A percentile compares a stretch with the other conserved stretches of the same genome.
Conservation (phyloP, 2,113 vertebrate species). For the Xenopus borealis region DNA sequence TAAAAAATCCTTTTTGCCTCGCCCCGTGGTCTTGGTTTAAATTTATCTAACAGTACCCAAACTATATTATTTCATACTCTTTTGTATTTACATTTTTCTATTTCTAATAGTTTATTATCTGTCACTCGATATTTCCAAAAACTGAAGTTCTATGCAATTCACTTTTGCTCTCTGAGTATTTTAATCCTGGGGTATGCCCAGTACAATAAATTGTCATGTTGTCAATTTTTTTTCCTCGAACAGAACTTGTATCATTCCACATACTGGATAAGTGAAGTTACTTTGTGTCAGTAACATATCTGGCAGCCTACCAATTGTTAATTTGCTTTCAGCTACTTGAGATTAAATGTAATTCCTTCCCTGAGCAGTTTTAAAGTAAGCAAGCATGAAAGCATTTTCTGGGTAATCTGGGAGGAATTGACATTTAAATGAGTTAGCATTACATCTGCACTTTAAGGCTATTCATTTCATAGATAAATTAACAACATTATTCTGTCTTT, state of each 20-base stretch:
- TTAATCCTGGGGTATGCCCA: slow-evolving; percentile 1
- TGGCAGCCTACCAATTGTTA: slow-evolving; percentile 80
- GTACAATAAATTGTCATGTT: slow-evolving; percentile 44
- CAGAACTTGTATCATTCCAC: slow-evolving; percentile 61
- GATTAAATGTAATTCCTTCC: slow-evolving; percentile 85
- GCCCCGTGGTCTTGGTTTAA: too few relatives aligned
- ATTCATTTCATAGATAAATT: slow-evolving; percentile 72
- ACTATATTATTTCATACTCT: too few relatives aligned
- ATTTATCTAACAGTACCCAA: too few relatives aligned
- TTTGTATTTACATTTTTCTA: too few relatives aligned
- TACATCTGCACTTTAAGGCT: slow-evolving; percentile 67
- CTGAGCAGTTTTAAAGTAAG: slow-evolving; percentile 73
- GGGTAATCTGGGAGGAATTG: slow-evolving; percentile 71
- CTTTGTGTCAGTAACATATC: slow-evolving; percentile 79
- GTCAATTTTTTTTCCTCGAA: slow-evolving; percentile 62
- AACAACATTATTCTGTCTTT: slow-evolving; percentile 64
- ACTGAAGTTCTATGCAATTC: too few relatives aligned
- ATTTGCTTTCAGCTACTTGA: slow-evolving; percentile 84
- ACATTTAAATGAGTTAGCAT: slow-evolving; percentile 70
- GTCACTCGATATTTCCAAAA: too few relatives aligned
- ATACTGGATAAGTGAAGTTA: slow-evolving; percentile 61
- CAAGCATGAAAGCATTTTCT: slow-evolving; percentile 72
- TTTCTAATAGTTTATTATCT: too few relatives aligned
- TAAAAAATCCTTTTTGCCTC: too few relatives aligned
- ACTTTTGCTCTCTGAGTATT: slow-evolving; percentile 1